Percentiles rank a stretch among this genome's conserved stretches.
Conservation (phyloP, 2,888 invertebrate species). For the Flexamia atlantica region DNA sequence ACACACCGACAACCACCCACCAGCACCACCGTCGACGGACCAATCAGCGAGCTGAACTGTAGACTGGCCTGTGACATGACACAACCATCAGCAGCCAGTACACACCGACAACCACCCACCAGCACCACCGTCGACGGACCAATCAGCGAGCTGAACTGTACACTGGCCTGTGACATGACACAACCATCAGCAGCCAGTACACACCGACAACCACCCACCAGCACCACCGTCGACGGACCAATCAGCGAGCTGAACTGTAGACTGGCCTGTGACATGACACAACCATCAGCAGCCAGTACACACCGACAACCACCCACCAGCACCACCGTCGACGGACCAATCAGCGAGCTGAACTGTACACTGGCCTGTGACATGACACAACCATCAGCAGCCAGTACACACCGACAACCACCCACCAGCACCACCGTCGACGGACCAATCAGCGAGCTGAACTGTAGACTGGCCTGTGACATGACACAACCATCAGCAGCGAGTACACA, state of each 20-base stretch:
- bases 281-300: conserved; percentile 62
- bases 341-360: conserved; percentile 75
- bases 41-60: conserved; percentile 76
- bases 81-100: conserved; percentile 71
- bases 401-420: conserved; percentile 74
- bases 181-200: conserved; percentile 71
- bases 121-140: conserved; percentile 75
- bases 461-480: conserved; percentile 69
- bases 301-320: conserved; percentile 74
- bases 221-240: conserved; percentile 75
- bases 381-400: conserved; percentile 62
- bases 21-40: conserved; percentile 74
- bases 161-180: conserved; percentile 69
- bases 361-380: conserved; percentile 66
- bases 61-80: conserved; percentile 69
- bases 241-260: conserved; percentile 75
- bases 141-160: conserved; percentile 75
- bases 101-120: conserved; percentile 73
- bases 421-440: conserved; percentile 75
- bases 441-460: conserved; percentile 75
- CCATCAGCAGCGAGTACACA: conserved; percentile 64
- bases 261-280: conserved; percentile 69
- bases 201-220: conserved; percentile 73
- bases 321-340: conserved; percentile 75
- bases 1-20: conserved; percentile 73